Percentiles rank a stretch among this genome's conserved stretches.
Conservation (phyloP, 2,888 invertebrate species). For the Caenorhabditis drosophilae region DNA sequence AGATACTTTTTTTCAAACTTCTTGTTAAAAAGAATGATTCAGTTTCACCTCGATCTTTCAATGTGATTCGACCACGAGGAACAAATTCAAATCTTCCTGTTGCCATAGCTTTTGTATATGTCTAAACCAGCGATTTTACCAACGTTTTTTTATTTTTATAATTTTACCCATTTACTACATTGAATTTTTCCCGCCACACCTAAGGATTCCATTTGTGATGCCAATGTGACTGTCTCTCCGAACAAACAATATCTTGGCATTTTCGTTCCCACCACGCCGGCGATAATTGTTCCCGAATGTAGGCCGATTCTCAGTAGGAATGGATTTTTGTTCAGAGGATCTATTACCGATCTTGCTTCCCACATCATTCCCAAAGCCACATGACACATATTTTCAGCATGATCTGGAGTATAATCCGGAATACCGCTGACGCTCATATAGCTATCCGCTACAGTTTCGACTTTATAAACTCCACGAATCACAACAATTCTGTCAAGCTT, state of each 20-base stretch:
- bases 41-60: conserved; percentile 59
- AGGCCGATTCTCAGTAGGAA: conserved; percentile 50
- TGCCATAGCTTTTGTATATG: conserved; percentile 39
- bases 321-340: conserved; percentile 51
- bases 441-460: conserved; percentile 64
- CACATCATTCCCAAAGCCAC: conserved; percentile 68
- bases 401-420: conserved; percentile 52
- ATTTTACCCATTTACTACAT: conserved; percentile 33
- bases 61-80: conserved; percentile 48
- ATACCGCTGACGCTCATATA: conserved; percentile 64
- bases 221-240: conserved; percentile 59
- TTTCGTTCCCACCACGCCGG: conserved; percentile 58
- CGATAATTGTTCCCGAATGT: conserved; percentile 57
- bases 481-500: conserved; percentile 62
- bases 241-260: conserved; percentile 61
- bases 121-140: conserved; percentile 12
- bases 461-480: conserved; percentile 63
- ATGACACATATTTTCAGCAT: conserved; percentile 67
- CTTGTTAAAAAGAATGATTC: conserved; percentile 56
- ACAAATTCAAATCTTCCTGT: conserved; percentile 63
- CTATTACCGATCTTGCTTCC: conserved; percentile 60
- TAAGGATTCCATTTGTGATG: conserved; percentile 55
- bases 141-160: not conserved
- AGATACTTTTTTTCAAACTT: conserved; percentile 60
- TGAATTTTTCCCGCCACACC: conserved; percentile 57